Conservation (phyloP, 2,797 vertebrate genomes). For the Bradypus variegatus region DNA sequence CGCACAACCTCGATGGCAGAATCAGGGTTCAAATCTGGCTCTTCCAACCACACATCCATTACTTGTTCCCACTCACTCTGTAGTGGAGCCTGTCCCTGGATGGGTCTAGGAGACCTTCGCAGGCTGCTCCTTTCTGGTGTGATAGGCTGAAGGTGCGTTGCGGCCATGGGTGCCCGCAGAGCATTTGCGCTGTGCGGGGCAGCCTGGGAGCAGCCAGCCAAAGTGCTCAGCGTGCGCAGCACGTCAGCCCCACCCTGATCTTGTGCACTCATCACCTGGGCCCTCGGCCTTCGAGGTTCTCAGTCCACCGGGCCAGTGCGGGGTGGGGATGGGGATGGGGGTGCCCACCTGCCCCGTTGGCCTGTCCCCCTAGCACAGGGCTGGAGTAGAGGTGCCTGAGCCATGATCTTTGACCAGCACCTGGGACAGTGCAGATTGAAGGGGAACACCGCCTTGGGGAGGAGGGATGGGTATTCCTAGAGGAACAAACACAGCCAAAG, state of each 20-base stretch:
- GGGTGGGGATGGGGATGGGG: too few species aligned
- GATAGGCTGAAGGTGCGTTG: fast-evolving
- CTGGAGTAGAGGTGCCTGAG: neutral
- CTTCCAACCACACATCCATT: neutral
- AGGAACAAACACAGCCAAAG: neutral
- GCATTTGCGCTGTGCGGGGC: neutral
- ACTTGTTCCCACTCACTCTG: neutral
- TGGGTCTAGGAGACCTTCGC: too few species aligned
- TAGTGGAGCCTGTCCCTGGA: neutral
- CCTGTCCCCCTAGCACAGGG: neutral
- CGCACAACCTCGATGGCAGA: fast-evolving
- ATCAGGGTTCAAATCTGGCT: neutral
- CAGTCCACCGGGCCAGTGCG: neutral
- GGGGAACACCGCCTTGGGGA: neutral
- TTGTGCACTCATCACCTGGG: neutral
- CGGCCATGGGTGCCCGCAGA: fast-evolving
- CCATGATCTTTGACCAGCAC: neutral
- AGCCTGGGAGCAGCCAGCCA: neutral
- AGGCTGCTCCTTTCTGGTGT: neutral
- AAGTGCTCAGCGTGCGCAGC: neutral
- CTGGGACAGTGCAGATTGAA: neutral
- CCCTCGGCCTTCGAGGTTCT: neutral
- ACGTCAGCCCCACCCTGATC: neutral
- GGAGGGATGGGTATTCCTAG: neutral
- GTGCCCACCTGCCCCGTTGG: neutral